Base-by-base conservation (phyloP, 2,888 invertebrate species). In the Oegoconia quadripuncta region DNA sequence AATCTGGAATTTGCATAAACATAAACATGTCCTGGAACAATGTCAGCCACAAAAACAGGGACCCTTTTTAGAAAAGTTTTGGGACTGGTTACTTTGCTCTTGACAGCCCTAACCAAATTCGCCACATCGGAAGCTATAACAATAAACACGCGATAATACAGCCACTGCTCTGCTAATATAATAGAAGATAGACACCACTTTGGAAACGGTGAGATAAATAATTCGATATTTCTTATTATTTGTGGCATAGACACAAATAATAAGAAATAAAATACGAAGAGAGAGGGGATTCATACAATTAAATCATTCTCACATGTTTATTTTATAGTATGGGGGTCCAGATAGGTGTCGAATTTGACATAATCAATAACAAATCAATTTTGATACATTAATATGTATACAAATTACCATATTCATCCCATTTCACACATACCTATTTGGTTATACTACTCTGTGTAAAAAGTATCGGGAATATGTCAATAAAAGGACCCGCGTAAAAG, bases 181-280 rank as follows among this genome's bases (percentile, higher is more conserved):
- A 59, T 56, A 52, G 50, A 52, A 59, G 50, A 64, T 46, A 50
- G 47, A 51, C 45, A 43, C 36, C 44, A 50, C 40, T 55, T 55
- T 54, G 51, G 52, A 51, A 56, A 59, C 55, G 48, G 57, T 48
- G 60, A 58, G 52, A 69, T 64, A 67, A 67, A 70, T 68, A 68
- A 67, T 65, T 54, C 55, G 50, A n/a, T n/a, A 51, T 53, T 54
- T 47, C 36, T 39, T 50, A 52, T 53, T 65, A 62, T 67, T 66
- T 63, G 55, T 42, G 40, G 41, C 42, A 15, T 20, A 35, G 27
- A 36, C 40, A 46, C 36, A 23, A 46, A 41, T 32, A 44, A 39
- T 40, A n/a, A n/a, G n/a, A n/a, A n/a, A n/a, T n/a, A n/a, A n/a
- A n/a, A n/a, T n/a, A n/a, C n/a, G n/a, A n/a, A n/a, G n/a, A n/a